These are phyloP conservation scores for Tachycineta bicolor DNA, from an alignment of 2,113 vertebrate species.

Conservation along the genomic window DNA sequence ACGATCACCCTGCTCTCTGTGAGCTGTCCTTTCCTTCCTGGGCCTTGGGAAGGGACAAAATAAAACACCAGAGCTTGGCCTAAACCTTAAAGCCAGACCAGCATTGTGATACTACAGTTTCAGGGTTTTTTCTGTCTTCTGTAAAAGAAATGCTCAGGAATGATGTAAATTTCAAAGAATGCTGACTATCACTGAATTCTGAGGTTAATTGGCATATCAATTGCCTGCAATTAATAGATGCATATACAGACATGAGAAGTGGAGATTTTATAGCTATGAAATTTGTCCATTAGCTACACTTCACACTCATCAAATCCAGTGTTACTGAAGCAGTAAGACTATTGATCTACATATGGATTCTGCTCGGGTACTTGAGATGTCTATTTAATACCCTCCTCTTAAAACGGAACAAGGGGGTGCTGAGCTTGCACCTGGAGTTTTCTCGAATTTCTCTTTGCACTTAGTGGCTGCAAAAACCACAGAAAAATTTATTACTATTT, in stretches of 20 bases:
- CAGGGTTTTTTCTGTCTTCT: not conserved
- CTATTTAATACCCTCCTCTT: not conserved
- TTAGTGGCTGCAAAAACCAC: not conserved
- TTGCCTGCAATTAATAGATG: not conserved
- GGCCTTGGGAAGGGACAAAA: not conserved
- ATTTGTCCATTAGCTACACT: constrained; percentile 7
- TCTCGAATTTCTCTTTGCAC: not conserved
- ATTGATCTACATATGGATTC: constrained; percentile 19
- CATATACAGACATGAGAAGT: not conserved
- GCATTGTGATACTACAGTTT: not conserved
- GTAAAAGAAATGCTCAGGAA: not conserved
- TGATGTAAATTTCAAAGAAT: not conserved
- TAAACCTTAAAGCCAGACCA: not conserved
- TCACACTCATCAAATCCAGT: not conserved
- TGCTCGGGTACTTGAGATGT: not conserved
- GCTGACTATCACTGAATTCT: not conserved
- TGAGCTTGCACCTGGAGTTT: constrained; percentile 17
- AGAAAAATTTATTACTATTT: not conserved
- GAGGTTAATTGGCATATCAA: not conserved
- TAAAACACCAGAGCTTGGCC: not conserved
- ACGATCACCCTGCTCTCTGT: not conserved
- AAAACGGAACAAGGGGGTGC: not conserved
- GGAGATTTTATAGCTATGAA: not conserved
- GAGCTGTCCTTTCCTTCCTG: not conserved
- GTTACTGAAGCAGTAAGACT: not conserved